Base-by-base conservation (phyloP, 2,113 vertebrate genomes). In the Suncus etruscus region DNA sequence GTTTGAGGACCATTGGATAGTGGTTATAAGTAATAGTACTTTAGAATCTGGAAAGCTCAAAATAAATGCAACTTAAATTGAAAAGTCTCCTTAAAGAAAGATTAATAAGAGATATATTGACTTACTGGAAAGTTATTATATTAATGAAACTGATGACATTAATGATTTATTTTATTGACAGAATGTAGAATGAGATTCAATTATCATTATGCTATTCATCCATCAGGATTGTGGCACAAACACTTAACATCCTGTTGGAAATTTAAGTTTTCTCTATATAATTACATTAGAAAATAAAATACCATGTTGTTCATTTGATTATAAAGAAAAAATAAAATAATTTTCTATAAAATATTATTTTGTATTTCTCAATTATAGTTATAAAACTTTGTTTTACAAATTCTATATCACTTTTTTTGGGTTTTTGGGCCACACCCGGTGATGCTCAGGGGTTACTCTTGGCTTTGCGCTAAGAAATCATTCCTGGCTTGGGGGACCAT, bases 121-220 rank as follows among this genome's bases (percentile, higher is more conserved):
- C 81, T 90, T 76, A 86, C 81, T 90, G 25, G 58, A 94, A 91
- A 4, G 22, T 89, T 94, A 96, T 91, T 79, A 70, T 90, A 95
- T 73, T 90, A 92, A 95, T 96, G 79, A 66, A 66, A 95, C 83
- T 95, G 91, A 95, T 91, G 94, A 29, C 25, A 73, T 96, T 92
- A 51, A 20, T 95, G 95, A 96, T 96, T 95, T 94, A 95, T 96
- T 93, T 87, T 78, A 0, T 94, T 87, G 95, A 89, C 94, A 95
- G 93, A 96, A 94, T 70, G 93, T 50, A 94, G 83, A 92, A 94
- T 48, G 85, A 92, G 94, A 75, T 94, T 94, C 90, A 96, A 97
- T 95, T 96, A 95, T 97, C 92, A 96, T 94, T 92, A 95, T 6
- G 12, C 3, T 87, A 91, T 86, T 92, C 94, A 95, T 68, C 11